Percentiles rank a stretch among this genome's conserved stretches.
phyloP scores from a whole-genome alignment of 2,113 vertebrate genomes.

The Anarhynchus alexandrinus region DNA sequence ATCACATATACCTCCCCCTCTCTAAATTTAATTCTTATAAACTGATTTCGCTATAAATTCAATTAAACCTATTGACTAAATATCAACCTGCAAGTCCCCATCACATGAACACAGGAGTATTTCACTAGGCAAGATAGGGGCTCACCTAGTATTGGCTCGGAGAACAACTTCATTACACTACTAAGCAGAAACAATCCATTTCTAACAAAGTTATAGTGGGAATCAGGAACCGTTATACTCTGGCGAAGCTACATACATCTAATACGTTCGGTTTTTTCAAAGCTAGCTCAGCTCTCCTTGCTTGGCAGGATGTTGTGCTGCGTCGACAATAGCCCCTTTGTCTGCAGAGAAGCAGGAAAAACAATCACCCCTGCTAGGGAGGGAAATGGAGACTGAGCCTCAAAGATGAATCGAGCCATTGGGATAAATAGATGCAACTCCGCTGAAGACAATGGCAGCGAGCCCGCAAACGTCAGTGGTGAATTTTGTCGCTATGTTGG shows the following conservation, averaged over 20 bases:
- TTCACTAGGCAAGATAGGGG: not conserved
- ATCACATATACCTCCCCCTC: not conserved
- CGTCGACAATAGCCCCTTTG: not conserved
- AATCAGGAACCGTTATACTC: not conserved
- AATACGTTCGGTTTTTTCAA: rapidly evolving
- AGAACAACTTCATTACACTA: not conserved
- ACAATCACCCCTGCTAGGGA: not conserved
- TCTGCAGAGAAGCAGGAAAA: not conserved
- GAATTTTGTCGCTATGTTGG: not conserved
- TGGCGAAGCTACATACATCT: not conserved
- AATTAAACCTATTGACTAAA: not conserved
- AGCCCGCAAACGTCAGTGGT: not conserved
- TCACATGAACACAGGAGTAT: rapidly evolving
- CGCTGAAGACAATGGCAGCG: not conserved
- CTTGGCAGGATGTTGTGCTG: not conserved
- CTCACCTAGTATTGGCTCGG: not conserved
- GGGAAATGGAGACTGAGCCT: not conserved
- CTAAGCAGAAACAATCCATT: not conserved
- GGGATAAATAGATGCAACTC: not conserved
- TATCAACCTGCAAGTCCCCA: not conserved
- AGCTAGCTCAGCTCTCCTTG: not conserved
- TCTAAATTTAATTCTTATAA: not conserved
- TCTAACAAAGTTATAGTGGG: rapidly evolving
- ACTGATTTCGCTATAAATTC: not conserved
- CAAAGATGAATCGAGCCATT: not conserved